Evolutionary conservation across 2,797 vertebrate species (phyloP).

Genomic region (Galagoides demidoff): DNA sequence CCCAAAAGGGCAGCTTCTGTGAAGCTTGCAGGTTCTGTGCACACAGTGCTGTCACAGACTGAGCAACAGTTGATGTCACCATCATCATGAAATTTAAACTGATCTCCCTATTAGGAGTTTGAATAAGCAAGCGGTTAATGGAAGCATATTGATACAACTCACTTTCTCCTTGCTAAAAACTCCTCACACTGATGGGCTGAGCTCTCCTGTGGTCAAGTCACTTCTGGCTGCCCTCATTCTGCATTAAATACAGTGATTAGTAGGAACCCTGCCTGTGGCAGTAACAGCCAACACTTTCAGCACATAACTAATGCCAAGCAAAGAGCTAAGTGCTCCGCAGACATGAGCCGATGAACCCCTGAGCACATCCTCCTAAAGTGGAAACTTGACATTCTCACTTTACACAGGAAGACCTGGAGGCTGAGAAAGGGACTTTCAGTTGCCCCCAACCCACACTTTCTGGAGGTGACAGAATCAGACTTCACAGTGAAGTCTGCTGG

Average conservation of each 20-base stretch:
- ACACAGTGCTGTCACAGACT: fast-evolving
- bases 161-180: not conserved
- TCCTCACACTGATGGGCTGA: not conserved
- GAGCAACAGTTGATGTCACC: fast-evolving
- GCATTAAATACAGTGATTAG: not conserved
- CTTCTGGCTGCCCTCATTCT: not conserved
- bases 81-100: not conserved
- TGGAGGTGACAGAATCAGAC: not conserved
- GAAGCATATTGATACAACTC: not conserved
- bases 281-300: fast-evolving
- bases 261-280: not conserved
- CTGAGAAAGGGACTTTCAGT: not conserved
- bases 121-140: not conserved
- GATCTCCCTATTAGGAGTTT: not conserved
- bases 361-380: fast-evolving
- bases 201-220: not conserved
- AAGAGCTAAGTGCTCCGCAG: not conserved
- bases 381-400: fast-evolving
- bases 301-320: not conserved
- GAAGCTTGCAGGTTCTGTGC: fast-evolving
- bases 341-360: fast-evolving
- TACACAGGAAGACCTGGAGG: not conserved
- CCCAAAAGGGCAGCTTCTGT: fast-evolving
- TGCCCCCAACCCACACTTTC: not conserved
- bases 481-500: not conserved